Evolutionary conservation across 2,888 invertebrate species (phyloP).

Genomic region (Drosophila maculinotata): DNA sequence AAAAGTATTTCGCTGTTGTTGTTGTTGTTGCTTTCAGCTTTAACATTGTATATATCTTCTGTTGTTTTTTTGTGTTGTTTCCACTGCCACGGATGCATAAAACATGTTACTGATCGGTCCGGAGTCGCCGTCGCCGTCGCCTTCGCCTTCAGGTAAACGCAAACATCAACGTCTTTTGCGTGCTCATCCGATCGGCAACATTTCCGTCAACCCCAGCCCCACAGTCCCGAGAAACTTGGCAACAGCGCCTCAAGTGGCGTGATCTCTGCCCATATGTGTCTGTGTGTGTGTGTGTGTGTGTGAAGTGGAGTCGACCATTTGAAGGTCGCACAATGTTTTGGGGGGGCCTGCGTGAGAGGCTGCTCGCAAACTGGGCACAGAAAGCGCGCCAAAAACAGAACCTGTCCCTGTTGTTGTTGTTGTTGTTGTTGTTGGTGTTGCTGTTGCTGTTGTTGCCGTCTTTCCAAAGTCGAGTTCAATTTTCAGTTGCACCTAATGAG

Average conservation of each 20-base stretch:
- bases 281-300: slow-evolving; percentile 32
- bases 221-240: slow-evolving; percentile 58
- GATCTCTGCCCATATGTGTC: slow-evolving; percentile 52
- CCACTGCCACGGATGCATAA: slow-evolving; percentile 72
- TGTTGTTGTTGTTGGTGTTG: background rate
- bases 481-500: slow-evolving; percentile 76
- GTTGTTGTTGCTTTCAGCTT: slow-evolving; percentile 47
- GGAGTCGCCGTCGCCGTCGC: slow-evolving; percentile 55
- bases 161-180: slow-evolving; percentile 52
- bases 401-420: slow-evolving; percentile 2
- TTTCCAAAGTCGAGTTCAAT: slow-evolving; percentile 49
- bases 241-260: slow-evolving; percentile 73
- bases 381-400: slow-evolving; percentile 69
- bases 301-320: slow-evolving; percentile 64
- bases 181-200: slow-evolving; percentile 69
- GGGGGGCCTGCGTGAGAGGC: slow-evolving; percentile 21
- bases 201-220: slow-evolving; percentile 63
- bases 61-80: slow-evolving; percentile 38
- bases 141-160: slow-evolving; percentile 69
- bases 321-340: slow-evolving; percentile 65
- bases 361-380: slow-evolving; percentile 22
- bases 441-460: slow-evolving; percentile 1
- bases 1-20: slow-evolving; percentile 77
- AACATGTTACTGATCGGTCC: slow-evolving; percentile 73
- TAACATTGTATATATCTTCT: slow-evolving; percentile 42